Percentiles rank a stretch among this genome's conserved stretches.
Conservation (phyloP, 2,797 vertebrate species). For the Stomatorhinus walkeri region DNA sequence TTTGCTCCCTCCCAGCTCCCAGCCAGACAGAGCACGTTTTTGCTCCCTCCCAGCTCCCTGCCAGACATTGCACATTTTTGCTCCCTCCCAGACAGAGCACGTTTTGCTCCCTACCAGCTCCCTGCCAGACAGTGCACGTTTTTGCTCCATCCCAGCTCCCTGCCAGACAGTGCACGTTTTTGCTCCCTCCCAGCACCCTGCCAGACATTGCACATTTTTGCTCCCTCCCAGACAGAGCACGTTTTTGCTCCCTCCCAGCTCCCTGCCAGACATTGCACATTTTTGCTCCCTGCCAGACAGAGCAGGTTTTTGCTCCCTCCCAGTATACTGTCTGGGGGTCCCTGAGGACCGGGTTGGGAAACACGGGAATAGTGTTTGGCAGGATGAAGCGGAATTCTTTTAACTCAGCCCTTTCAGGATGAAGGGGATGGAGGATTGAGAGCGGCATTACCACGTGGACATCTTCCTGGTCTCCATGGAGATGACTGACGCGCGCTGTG, state of each 20-base stretch:
- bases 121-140: neutral
- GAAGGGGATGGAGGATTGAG: constrained; percentile 64
- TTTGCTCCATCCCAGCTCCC: no score
- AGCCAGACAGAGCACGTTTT: no score
- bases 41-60: neutral
- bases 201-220: no score
- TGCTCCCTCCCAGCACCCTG: no score
- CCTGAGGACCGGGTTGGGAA: neutral
- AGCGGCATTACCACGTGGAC: constrained; percentile 46
- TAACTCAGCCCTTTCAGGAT: constrained; percentile 47
- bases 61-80: neutral
- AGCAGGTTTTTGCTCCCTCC: neutral
- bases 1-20: neutral
- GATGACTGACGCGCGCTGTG: neutral
- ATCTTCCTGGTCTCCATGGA: constrained; percentile 52
- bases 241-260: no score
- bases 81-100: neutral
- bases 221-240: neutral
- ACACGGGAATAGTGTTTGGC: constrained; percentile 46
- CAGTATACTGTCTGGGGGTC: neutral
- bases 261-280: no score
- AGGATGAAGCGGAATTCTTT: neutral
- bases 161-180: no score
- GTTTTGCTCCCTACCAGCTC: no score
- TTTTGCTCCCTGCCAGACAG: no score